Evolutionary conservation across 2,797 vertebrate genomes (phyloP), one percentile per base, ranked within the genome.

Genomic region (Brachyrhaphis roseni): DNA sequence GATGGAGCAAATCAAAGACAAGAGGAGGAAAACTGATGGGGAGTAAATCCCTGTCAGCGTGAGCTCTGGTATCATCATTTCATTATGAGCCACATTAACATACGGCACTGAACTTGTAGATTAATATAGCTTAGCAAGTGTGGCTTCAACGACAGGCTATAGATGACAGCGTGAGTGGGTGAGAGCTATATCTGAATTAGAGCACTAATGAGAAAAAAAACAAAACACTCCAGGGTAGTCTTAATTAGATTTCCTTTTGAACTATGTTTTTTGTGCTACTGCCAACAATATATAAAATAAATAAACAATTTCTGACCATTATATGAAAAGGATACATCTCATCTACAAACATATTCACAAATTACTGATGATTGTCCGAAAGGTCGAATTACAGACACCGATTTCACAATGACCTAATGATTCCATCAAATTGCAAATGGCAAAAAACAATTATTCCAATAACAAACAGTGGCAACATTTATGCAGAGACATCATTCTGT

Each of bases 401-500:
- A 78, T 79, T 84, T 87, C 76, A 82, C 86, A 90, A 92, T 76
- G 85, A 91, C 75, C 85, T 49, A 72, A 80, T 34, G 86, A 83
- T 89, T 87, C 82, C 83, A 81, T 0, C 81, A 72, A 85, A 85
- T 90, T 89, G 91, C 79, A 86, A 91, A 92, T 88, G 62, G 64
- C 76, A 53, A 26, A 53, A 26, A 73, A 90, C 82, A 89, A 86
- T 88, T 72, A 55, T 79, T 49, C 70, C n/a, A 66, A 74, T 80
- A 81, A 72, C 78, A 76, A 59, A 76, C 80, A 72, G 2, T 10
- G 55, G 72, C 47, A 64, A 75, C 78, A 84, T 73, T 74, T 10
- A 49, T 34, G 53, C 43, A 55, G 74, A 83, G 71, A 70, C 15
- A 87, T 85, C 74, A 82, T 15, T 55, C 41, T 43, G 36, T 72